These are phyloP conservation scores for Anorthoa munda DNA, from an alignment of 2,888 invertebrate species.

Conservation along the genomic window DNA sequence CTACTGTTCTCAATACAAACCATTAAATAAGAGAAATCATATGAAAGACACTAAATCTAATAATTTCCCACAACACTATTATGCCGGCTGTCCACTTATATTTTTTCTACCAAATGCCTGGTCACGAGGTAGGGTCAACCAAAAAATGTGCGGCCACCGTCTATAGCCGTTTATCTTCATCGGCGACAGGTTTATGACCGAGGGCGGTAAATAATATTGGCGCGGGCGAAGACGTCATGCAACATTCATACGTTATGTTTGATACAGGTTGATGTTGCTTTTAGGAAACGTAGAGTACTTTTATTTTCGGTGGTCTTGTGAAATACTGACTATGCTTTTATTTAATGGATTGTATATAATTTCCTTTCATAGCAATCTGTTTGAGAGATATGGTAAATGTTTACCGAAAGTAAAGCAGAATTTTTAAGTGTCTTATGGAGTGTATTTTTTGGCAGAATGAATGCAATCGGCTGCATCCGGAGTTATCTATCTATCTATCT, in stretches of 20 bases:
- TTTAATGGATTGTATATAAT: too few relatives aligned
- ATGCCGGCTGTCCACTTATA: conserved; percentile 42
- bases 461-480: too few relatives aligned
- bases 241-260: conserved; percentile 86
- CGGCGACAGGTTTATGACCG: conserved; percentile 87
- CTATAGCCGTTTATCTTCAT: conserved; percentile 86
- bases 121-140: conserved; percentile 82
- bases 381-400: too few relatives aligned
- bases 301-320: too few relatives aligned
- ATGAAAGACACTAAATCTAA: conserved; percentile 18
- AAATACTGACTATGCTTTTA: too few relatives aligned
- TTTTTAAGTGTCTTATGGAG: too few relatives aligned
- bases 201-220: conserved; percentile 89
- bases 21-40: neutral
- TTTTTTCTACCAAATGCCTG: conserved; percentile 52
- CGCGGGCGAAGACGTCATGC: conserved; percentile 86
- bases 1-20: neutral
- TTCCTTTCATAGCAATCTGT: too few relatives aligned
- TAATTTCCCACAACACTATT: conserved; percentile 24
- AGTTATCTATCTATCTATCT: too few relatives aligned
- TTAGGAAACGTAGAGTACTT: neutral
- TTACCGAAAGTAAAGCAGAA: too few relatives aligned
- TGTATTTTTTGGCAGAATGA: too few relatives aligned
- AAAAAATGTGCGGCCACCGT: conserved; percentile 81
- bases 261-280: conserved; percentile 71